Conservation (phyloP, 2,113 vertebrate genomes). For the Centropus bengalensis region DNA sequence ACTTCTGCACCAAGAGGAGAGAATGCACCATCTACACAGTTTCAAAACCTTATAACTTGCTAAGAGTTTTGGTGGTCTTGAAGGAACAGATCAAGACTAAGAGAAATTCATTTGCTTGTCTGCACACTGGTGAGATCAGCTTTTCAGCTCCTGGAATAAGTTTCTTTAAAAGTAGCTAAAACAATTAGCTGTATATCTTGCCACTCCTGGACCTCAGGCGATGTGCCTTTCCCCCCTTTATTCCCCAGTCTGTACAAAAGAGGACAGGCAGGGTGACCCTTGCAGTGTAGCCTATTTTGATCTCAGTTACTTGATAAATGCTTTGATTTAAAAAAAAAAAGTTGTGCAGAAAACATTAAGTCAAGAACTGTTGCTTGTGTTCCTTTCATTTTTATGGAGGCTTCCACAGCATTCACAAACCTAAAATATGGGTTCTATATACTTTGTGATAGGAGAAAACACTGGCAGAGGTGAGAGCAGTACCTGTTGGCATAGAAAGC, state of each 20-base stretch:
- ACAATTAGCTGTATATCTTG: slow-evolving; percentile 18
- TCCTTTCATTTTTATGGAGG: background rate
- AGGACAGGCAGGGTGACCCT: background rate
- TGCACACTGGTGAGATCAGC: background rate
- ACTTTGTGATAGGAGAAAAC: background rate
- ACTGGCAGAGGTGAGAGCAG: background rate
- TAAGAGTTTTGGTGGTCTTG: slow-evolving; percentile 2
- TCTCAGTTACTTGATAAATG: background rate
- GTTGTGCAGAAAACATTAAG: background rate
- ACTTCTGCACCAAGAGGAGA: background rate
- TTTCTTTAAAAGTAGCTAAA: slow-evolving; percentile 16
- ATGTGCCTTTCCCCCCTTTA: background rate
- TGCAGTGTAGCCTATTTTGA: background rate
- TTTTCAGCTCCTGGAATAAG: background rate
- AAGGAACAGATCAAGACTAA: slow-evolving; percentile 4
- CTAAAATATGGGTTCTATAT: background rate
- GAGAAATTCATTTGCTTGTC: slow-evolving; percentile 22
- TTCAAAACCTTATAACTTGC: background rate
- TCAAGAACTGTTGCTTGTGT: background rate
- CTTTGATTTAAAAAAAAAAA: background rate
- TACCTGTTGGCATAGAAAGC: background rate
- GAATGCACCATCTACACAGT: background rate
- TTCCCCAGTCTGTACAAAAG: background rate
- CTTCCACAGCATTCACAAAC: background rate
- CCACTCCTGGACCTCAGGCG: background rate